Base-by-base conservation (phyloP, 2,888 invertebrate species). In the Copidosoma aretas region DNA sequence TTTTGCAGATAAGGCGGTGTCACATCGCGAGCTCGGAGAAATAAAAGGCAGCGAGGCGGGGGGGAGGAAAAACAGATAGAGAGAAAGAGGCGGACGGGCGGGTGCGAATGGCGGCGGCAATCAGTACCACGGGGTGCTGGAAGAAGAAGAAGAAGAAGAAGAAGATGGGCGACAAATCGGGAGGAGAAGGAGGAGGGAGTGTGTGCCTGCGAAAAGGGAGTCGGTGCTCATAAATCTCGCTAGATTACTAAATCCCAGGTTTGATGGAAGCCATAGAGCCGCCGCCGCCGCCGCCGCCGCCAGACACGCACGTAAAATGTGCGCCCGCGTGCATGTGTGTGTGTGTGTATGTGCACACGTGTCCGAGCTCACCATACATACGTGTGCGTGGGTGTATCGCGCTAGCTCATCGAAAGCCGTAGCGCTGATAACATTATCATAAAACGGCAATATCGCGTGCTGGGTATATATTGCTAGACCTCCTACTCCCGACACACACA, bases 381-480 rank as follows among this genome's bases (percentile, higher is more conserved):
- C 25, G 24, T 32, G 17, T 19, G 56, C 56, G 49, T 71, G 76
- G 73, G 77, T 76, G 75, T 80, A 82, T 81, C 82, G 80, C 77
- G 75, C 75, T 76, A 78, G 79, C 80, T 83, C 81, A 82, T 83
- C 82, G 79, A 77, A 75, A 76, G 76, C 77, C 85, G 83, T 32
- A 84, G 82, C 79, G 81, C 82, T 84, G 84, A 84, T 84, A 84
- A 84, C 84, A 84, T 84, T 84, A 84, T 84, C 84, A 84, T 84
- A 84, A 84, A 84, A 84, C 78, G 81, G 83, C 82, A 84, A 84
- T 84, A 82, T 82, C 80, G 80, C 78, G 32, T 59, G 39, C 53
- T 49, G 73, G 75, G 79, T 75, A 32, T 32, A 32, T 32, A 32
- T 32, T 32, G 32, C 32, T 5, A 73, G 49, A 41, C 39, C n/a